phyloP scores from a whole-genome alignment of 2,888 invertebrate genomes.

The Watsonalla binaria region DNA sequence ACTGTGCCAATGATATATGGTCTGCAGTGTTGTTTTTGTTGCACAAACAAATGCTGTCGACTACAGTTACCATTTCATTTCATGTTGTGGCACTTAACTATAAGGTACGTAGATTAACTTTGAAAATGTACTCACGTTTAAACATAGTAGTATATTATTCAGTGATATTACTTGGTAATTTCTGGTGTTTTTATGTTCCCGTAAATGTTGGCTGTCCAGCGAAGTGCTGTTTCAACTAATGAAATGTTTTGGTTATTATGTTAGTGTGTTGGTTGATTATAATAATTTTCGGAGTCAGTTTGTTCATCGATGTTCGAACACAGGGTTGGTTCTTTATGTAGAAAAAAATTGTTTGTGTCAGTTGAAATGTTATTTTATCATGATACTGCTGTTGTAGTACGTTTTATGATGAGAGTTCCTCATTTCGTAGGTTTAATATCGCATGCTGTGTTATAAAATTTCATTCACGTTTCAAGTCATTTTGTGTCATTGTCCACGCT shows the following conservation, averaged over 20 bases:
- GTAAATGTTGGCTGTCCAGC: conserved; percentile 21
- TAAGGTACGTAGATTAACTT: conserved; percentile 30
- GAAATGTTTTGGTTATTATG: conserved; percentile 16
- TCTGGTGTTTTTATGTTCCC: conserved; percentile 22
- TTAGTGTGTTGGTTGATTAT: conserved; percentile 17
- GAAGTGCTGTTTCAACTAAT: conserved; percentile 16
- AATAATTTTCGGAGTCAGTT: conserved; percentile 1
- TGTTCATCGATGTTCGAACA: conserved; percentile 8
- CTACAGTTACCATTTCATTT: conserved; percentile 62
- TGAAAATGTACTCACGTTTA: conserved; percentile 34
- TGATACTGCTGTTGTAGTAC: conserved; percentile 8
- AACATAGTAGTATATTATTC: conserved; percentile 37
- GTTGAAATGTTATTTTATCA: conserved; percentile 8
- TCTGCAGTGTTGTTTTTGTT: conserved; percentile 20
- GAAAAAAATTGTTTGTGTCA: conserved; percentile 9
- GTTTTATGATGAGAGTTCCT: conserved; percentile 46
- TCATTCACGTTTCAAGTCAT: conserved; percentile 51
- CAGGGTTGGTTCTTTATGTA: conserved; percentile 33
- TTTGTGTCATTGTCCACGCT: conserved; percentile 54
- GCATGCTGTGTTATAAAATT: conserved; percentile 46
- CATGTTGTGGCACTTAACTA: conserved; percentile 33
- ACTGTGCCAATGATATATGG: conserved; percentile 20
- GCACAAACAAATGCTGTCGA: conserved; percentile 46
- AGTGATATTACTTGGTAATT: conserved; percentile 64
- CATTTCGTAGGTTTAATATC: conserved; percentile 34